These are phyloP conservation scores for Theocolax elegans DNA, from an alignment of 1,140 invertebrate species.

Conservation along the genomic window DNA sequence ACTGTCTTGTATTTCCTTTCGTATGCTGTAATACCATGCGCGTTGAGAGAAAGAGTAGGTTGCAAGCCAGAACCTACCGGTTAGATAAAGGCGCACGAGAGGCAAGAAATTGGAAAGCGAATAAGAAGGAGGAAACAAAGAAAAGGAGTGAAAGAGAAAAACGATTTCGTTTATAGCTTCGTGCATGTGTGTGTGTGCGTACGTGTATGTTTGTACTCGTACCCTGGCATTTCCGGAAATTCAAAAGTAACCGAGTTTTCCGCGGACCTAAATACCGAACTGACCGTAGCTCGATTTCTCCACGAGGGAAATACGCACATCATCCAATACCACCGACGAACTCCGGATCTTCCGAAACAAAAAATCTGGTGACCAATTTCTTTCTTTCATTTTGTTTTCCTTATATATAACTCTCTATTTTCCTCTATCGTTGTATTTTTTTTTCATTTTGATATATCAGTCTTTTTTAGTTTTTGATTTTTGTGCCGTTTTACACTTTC, in stretches of 20 bases:
- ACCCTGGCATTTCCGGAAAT: no score
- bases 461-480: no score
- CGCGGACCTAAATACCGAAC: background rate
- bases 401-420: background rate
- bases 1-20: background rate
- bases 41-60: no score
- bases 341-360: background rate
- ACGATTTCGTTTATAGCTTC: background rate
- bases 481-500: no score
- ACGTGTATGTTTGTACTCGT: background rate
- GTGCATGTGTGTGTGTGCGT: background rate
- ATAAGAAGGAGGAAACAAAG: background rate
- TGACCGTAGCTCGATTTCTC: slow-evolving; percentile 27
- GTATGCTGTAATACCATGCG: background rate
- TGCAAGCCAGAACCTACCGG: background rate
- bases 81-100: slow-evolving; percentile 1
- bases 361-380: slow-evolving; percentile 13
- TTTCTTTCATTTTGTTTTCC: background rate
- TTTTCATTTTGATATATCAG: slow-evolving; percentile 5
- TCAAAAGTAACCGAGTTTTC: no score
- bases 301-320: background rate
- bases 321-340: background rate
- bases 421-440: no score
- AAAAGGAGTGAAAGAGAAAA: background rate
- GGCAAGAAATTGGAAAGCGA: slow-evolving; percentile 11